These are phyloP conservation scores for Bombus fervidus DNA, from an alignment of 1,140 invertebrate species.

Conservation along the genomic window DNA sequence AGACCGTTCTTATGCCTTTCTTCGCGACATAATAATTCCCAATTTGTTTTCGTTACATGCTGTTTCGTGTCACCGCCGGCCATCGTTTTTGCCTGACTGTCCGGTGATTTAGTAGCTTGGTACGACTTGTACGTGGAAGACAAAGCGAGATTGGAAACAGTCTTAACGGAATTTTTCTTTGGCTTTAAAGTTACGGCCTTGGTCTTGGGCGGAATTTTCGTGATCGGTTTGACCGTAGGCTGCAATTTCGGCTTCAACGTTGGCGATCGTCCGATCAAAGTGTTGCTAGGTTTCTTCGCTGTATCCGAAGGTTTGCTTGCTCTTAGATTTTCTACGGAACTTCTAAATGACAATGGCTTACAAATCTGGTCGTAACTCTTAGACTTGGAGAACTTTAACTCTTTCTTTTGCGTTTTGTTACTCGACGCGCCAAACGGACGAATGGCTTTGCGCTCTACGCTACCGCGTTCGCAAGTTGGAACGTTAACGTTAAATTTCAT, in stretches of 20 bases:
- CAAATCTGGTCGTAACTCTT: constrained; percentile 75
- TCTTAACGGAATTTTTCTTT: constrained; percentile 61
- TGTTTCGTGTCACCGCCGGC: constrained; percentile 71
- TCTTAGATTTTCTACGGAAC: constrained; percentile 57
- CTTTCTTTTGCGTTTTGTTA: constrained; percentile 56
- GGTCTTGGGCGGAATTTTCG: constrained; percentile 48
- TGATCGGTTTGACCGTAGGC: constrained; percentile 55
- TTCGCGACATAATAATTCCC: constrained; percentile 75
- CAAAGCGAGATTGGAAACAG: constrained; percentile 50
- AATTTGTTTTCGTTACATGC: constrained; percentile 63
- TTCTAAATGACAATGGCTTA: constrained; percentile 54
- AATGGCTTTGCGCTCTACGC: constrained; percentile 43
- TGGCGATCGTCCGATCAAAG: constrained; percentile 52
- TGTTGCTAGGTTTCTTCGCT: constrained; percentile 51
- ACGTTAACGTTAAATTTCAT: not conserved
- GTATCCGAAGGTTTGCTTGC: constrained; percentile 34
- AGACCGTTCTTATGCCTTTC: constrained; percentile 76
- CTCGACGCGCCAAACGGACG: constrained; percentile 41
- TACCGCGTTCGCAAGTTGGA: not conserved
- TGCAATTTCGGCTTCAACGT: constrained; percentile 63
- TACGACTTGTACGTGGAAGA: constrained; percentile 41
- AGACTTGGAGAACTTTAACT: constrained; percentile 68
- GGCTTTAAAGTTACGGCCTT: constrained; percentile 40
- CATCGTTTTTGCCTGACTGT: constrained; percentile 54
- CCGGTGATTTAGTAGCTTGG: constrained; percentile 56